phyloP scores from a whole-genome alignment of 2,888 invertebrate species.

The Ophioninae sp. region DNA sequence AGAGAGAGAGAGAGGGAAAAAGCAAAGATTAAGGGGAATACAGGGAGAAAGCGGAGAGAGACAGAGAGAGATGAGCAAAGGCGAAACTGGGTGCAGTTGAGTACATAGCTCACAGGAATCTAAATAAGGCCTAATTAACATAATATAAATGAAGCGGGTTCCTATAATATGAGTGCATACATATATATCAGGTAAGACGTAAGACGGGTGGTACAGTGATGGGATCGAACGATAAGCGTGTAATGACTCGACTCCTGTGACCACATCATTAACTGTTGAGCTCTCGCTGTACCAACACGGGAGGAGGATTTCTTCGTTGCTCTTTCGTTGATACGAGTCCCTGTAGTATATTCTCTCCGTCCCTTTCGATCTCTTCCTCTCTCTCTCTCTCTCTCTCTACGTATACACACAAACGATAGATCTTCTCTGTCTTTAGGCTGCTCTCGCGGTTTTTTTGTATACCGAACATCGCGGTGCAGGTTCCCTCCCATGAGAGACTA shows the following conservation, averaged over 20 bases:
- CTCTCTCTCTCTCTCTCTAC: neutral
- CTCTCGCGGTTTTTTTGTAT: conserved; percentile 24
- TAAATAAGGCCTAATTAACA: conserved; percentile 70
- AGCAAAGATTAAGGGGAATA: conserved; percentile 11
- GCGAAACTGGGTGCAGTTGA: conserved; percentile 31
- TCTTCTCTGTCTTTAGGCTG: conserved; percentile 38
- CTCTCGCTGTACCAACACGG: conserved; percentile 57
- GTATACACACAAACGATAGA: conserved; percentile 39
- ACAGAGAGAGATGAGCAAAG: conserved; percentile 4
- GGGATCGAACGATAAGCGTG: conserved; percentile 69
- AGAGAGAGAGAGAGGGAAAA: conserved; percentile 10
- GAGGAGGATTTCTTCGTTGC: conserved; percentile 35
- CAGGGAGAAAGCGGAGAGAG: conserved; percentile 13
- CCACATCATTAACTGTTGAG: conserved; percentile 69
- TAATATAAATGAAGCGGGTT: conserved; percentile 67
- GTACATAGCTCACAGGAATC: conserved; percentile 62
- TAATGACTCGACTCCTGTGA: conserved; percentile 71
- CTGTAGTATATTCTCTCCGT: neutral
- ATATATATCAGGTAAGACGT: conserved; percentile 60
- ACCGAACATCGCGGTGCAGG: conserved; percentile 36
- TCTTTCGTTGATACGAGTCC: conserved; percentile 25
- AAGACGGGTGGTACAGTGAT: conserved; percentile 67
- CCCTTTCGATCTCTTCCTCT: too few species aligned
- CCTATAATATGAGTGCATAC: conserved; percentile 22
- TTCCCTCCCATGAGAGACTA: conserved; percentile 54